Conservation (phyloP, 2,888 invertebrate species). For the Biston betularia region DNA sequence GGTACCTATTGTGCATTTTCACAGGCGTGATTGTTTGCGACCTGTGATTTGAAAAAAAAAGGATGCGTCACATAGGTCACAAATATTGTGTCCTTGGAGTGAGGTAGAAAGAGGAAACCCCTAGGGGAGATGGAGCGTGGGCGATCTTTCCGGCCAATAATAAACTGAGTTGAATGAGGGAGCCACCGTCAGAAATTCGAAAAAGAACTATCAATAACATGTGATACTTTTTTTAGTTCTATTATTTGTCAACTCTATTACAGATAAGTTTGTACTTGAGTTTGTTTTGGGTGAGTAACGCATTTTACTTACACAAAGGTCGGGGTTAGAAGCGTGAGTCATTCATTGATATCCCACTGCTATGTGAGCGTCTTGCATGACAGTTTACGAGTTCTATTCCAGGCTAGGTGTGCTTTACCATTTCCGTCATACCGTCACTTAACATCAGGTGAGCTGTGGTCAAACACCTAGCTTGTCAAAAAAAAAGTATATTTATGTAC, state of each 20-base stretch:
- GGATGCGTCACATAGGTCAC: no score
- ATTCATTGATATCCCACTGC: background rate
- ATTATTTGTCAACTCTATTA: background rate
- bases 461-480: no score
- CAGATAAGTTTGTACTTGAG: background rate
- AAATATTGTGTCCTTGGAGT: background rate
- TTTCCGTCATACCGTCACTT: no score
- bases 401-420: no score
- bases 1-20: no score
- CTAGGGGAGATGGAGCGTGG: slow-evolving; percentile 32
- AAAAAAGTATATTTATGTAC: no score
- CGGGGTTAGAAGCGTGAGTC: background rate
- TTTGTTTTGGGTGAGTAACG: background rate
- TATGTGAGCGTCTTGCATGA: no score
- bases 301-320: background rate
- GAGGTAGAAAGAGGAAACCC: slow-evolving; percentile 10
- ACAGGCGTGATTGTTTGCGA: no score
- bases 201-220: no score
- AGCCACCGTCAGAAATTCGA: background rate
- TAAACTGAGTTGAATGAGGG: background rate
- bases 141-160: slow-evolving; percentile 6
- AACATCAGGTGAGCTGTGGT: no score
- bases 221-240: background rate
- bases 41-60: no score
- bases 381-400: no score